Percentiles rank a stretch among this genome's conserved stretches.
Conservation (phyloP, 2,113 vertebrate species). For the Corythornis vintsioides region DNA sequence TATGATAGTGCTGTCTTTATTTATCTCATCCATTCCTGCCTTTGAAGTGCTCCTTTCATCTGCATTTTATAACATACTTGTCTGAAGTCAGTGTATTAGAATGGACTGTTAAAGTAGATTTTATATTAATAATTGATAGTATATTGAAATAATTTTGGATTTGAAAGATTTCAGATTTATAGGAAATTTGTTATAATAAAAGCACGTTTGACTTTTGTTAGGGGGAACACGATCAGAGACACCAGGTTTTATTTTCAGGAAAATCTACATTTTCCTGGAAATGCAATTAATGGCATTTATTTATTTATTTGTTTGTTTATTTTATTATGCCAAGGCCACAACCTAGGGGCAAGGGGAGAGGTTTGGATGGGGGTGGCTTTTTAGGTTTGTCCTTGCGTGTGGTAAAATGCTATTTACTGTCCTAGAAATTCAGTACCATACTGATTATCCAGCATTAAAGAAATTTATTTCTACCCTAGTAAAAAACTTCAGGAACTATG, state of each 20-base stretch:
- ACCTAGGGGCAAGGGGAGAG: background rate
- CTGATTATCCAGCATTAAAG: constrained; percentile 17
- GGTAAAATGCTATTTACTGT: background rate
- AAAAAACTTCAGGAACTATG: constrained; percentile 15
- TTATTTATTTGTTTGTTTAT: no score
- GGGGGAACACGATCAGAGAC: background rate
- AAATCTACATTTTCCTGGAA: background rate
- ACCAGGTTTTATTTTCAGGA: background rate
- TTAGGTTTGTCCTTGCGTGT: background rate
- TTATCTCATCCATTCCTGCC: background rate
- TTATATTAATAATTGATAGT: background rate
- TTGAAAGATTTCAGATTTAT: background rate
- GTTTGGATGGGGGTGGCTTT: background rate
- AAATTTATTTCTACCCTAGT: background rate
- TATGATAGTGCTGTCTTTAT: background rate
- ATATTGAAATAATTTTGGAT: background rate
- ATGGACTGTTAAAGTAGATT: background rate
- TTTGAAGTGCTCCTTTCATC: constrained; percentile 7
- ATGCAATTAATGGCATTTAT: background rate
- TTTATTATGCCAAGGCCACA: background rate
- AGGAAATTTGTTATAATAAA: background rate
- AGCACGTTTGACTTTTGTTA: background rate
- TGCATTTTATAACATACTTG: background rate
- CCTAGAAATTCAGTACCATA: background rate
- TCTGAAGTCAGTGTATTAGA: background rate